phyloP scores from a whole-genome alignment of 2,888 invertebrate genomes.

The Amphipyra berbera region DNA sequence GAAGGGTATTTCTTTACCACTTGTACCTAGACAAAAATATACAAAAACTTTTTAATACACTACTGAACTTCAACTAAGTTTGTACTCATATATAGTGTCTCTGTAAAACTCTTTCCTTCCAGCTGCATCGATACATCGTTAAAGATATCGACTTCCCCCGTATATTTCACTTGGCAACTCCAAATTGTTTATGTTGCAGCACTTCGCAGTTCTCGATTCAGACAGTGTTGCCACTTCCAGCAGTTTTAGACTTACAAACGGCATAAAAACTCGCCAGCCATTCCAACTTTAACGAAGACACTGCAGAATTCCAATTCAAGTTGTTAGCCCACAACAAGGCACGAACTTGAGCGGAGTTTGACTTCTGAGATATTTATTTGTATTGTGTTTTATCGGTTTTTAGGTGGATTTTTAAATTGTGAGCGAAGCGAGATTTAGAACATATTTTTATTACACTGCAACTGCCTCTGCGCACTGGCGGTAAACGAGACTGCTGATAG shows the following conservation, averaged over 20 bases:
- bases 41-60: not conserved
- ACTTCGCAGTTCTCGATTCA: constrained; percentile 42
- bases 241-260: constrained; percentile 50
- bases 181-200: constrained; percentile 56
- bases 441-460: no score
- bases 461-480: no score
- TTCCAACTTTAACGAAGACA: constrained; percentile 57
- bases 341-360: constrained; percentile 40
- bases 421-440: not conserved
- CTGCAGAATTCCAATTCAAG: constrained; percentile 57
- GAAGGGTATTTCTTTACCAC: no score
- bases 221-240: constrained; percentile 50
- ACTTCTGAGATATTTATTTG: constrained; percentile 20
- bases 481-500: no score
- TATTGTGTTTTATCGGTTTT: constrained; percentile 6
- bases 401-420: constrained; percentile 1
- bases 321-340: constrained; percentile 39
- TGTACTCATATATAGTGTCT: not conserved
- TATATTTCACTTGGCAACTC: constrained; percentile 54
- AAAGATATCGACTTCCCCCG: constrained; percentile 36
- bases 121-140: constrained; percentile 39
- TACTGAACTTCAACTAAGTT: constrained; percentile 17
- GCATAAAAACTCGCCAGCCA: constrained; percentile 53
- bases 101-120: constrained; percentile 13
- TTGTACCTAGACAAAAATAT: no score